phyloP scores from a whole-genome alignment of 2,113 vertebrate genomes.

The Cochlearius cochlearius region DNA sequence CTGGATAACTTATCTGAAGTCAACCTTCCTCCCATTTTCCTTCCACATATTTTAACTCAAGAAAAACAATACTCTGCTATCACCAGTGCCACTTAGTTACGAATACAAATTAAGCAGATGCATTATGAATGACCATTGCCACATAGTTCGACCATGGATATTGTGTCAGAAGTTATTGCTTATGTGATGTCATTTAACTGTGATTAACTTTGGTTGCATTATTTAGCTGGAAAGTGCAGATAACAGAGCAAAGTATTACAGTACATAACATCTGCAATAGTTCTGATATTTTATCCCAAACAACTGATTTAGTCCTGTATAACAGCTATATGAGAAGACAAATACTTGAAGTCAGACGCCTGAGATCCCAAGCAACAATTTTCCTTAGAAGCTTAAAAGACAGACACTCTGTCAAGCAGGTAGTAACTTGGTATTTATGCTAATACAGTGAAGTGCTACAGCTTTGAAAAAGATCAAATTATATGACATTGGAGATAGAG shows the following conservation, averaged over 20 bases:
- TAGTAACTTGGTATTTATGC: neutral
- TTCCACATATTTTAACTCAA: neutral
- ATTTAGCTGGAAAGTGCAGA: neutral
- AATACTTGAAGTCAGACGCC: neutral
- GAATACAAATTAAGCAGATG: neutral
- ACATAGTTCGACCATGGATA: neutral
- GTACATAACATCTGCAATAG: neutral
- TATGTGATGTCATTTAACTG: neutral
- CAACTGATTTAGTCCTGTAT: neutral
- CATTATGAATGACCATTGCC: neutral
- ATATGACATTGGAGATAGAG: neutral
- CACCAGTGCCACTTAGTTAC: neutral
- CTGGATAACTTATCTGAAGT: neutral
- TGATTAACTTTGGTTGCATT: neutral
- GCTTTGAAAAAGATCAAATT: neutral
- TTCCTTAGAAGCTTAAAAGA: neutral
- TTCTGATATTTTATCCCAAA: neutral
- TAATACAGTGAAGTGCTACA: neutral
- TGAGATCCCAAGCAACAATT: neutral
- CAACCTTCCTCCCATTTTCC: neutral
- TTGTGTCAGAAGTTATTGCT: neutral
- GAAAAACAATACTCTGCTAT: neutral
- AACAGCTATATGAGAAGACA: neutral
- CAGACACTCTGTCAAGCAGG: neutral
- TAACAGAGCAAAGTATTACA: neutral